Conservation (phyloP, 2,888 invertebrate genomes). For the Smittia aterrima region DNA sequence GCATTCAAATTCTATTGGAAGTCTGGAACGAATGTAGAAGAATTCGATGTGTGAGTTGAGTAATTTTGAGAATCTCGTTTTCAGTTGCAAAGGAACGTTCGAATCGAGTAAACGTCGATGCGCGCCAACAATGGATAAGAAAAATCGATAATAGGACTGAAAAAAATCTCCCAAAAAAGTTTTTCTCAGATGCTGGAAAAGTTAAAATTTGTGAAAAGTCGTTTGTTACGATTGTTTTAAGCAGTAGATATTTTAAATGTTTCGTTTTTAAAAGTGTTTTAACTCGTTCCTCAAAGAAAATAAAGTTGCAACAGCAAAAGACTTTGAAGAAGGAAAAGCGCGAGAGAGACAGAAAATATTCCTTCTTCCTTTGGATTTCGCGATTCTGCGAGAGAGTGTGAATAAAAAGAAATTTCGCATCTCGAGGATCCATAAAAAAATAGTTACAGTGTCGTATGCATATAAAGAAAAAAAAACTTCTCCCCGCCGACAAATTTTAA, state of each 20-base stretch:
- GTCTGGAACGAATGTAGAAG: too few species aligned
- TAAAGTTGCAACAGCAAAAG: not conserved
- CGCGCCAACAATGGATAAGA: constrained; percentile 33
- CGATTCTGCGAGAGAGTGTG: not conserved
- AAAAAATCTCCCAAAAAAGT: constrained; percentile 24
- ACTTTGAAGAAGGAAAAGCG: not conserved
- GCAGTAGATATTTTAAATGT: constrained; percentile 27
- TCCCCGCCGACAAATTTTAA: not conserved
- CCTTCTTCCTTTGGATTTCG: not conserved
- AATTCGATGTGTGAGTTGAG: too few species aligned
- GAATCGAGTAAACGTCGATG: not conserved
- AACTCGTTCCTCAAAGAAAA: not conserved
- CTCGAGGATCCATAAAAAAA: constrained; percentile 22
- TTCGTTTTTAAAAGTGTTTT: constrained; percentile 25
- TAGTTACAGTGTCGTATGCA: constrained; percentile 32
- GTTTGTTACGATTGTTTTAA: constrained; percentile 38
- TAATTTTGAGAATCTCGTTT: not conserved
- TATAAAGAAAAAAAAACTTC: not conserved
- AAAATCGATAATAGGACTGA: constrained; percentile 40
- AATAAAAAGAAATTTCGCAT: not conserved
- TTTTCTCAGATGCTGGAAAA: constrained; percentile 35
- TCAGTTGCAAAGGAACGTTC: constrained; percentile 27
- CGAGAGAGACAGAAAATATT: constrained; percentile 6
- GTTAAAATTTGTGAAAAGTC: not conserved
- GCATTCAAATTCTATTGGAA: too few species aligned